Evolutionary conservation across 64 coral and sea anemone genomes (phyloP).

Genomic region (Dendronephthya gigantea): DNA sequence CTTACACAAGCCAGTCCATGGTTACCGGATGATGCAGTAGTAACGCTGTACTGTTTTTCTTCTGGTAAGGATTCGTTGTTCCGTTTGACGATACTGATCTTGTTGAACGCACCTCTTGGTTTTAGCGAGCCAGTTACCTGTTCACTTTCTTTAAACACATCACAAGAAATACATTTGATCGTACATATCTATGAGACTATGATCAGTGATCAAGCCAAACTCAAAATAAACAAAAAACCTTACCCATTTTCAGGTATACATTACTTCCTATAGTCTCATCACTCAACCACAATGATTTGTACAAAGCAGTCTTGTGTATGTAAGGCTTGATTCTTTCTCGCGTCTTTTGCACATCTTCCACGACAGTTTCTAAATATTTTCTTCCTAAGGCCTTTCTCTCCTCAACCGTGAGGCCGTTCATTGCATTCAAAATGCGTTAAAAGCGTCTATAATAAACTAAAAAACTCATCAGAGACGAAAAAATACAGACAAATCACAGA

Average conservation of each 20-base stretch:
- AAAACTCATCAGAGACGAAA: too few species aligned
- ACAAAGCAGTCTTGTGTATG: not conserved
- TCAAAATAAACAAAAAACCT: not conserved
- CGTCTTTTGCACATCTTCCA: not conserved
- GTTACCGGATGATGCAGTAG: slow-evolving; percentile 73
- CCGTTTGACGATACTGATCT: slow-evolving; percentile 51
- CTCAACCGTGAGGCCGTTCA: not conserved
- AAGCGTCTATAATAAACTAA: too few species aligned
- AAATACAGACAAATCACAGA: too few species aligned
- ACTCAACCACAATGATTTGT: not conserved
- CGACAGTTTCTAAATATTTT: not conserved
- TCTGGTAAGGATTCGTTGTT: slow-evolving; percentile 9
- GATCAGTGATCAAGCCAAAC: too few species aligned
- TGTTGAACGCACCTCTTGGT: slow-evolving; percentile 70
- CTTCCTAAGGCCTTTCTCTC: not conserved
- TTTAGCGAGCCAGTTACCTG: slow-evolving; percentile 79
- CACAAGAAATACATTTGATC: not conserved
- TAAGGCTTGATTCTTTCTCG: not conserved
- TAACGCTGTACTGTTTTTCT: slow-evolving; percentile 5
- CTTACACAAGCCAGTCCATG: slow-evolving; percentile 79
- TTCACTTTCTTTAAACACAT: slow-evolving; percentile 55
- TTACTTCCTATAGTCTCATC: not conserved
- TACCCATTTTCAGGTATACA: not conserved
- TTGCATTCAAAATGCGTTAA: not conserved
- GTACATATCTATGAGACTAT: too few species aligned